Evolutionary conservation across 2,888 invertebrate species (phyloP).

Genomic region (Scaptomyza caliginosa): DNA sequence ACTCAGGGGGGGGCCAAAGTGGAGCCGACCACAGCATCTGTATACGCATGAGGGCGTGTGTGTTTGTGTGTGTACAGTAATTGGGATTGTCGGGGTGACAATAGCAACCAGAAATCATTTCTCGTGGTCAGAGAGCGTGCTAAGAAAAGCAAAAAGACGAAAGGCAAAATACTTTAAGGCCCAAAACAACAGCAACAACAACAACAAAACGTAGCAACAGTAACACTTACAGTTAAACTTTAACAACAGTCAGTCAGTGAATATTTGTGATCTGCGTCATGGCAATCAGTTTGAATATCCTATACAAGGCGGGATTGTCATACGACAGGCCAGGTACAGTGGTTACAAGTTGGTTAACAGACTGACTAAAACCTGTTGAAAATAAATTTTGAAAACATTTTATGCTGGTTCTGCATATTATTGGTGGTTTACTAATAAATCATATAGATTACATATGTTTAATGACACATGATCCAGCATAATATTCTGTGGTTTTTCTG

Average conservation of each 20-base stretch:
- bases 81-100: conserved; percentile 72
- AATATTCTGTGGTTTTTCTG: conserved; percentile 1
- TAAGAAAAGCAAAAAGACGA: conserved; percentile 7
- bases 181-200: conserved; percentile 10
- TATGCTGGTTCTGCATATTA: background rate
- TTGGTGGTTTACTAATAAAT: too few relatives aligned
- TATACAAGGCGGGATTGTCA: conserved; percentile 1
- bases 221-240: conserved; percentile 37
- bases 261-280: conserved; percentile 74
- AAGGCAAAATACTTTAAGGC: background rate
- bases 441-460: background rate
- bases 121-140: conserved; percentile 49
- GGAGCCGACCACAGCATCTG: conserved; percentile 58
- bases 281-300: conserved; percentile 67
- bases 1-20: conserved; percentile 3
- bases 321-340: background rate
- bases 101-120: conserved; percentile 52
- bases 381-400: too few relatives aligned
- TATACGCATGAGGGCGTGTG: conserved; percentile 23
- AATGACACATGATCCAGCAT: conserved; percentile 20
- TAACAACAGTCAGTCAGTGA: conserved; percentile 30
- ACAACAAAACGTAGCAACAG: conserved; percentile 8
- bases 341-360: background rate
- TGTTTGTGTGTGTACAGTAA: conserved; percentile 45
- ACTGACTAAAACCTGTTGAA: too few relatives aligned